Conservation (phyloP, 2,113 vertebrate genomes). For the Gobius niger region DNA sequence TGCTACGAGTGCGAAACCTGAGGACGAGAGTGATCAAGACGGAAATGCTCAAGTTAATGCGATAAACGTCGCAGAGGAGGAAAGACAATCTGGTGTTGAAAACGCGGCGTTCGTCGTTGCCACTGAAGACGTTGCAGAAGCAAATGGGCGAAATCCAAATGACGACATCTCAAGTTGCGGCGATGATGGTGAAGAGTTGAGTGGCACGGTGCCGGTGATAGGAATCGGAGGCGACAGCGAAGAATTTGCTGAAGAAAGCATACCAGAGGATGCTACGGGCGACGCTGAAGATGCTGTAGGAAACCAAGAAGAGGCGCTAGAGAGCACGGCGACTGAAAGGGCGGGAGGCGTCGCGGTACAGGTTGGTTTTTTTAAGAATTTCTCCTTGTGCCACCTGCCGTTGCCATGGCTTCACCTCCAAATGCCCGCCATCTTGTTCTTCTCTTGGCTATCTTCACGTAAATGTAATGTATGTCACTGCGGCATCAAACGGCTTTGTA, state of each 20-base stretch:
- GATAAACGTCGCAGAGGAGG: too few relatives aligned
- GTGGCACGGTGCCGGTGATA: neutral
- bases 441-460: neutral
- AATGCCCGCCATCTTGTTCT: neutral
- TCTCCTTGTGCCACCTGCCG: neutral
- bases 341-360: neutral
- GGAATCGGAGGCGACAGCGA: neutral
- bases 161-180: neutral
- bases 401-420: neutral
- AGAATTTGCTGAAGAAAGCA: neutral
- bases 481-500: neutral
- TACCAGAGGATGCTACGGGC: neutral
- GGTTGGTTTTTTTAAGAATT: neutral
- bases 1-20: too few relatives aligned
- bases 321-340: neutral
- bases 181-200: neutral
- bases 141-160: neutral
- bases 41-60: too few relatives aligned
- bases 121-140: neutral
- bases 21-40: too few relatives aligned
- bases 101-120: too few relatives aligned
- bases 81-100: neutral
- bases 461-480: neutral
- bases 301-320: neutral
- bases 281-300: neutral